These are phyloP conservation scores for Tachysurus vachellii DNA, from an alignment of 2,113 vertebrate species.

Conservation along the genomic window DNA sequence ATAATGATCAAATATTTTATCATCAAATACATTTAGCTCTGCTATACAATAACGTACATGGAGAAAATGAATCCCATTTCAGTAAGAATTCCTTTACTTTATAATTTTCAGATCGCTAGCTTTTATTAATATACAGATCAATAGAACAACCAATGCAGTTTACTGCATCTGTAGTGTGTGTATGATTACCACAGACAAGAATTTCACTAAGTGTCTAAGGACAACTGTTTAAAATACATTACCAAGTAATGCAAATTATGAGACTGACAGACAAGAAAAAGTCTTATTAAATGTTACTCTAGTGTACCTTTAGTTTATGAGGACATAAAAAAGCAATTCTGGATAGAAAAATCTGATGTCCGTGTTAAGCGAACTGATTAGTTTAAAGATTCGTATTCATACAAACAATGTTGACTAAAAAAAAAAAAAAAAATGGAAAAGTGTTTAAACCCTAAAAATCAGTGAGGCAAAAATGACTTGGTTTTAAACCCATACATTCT, in stretches of 20 bases:
- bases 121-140: neutral
- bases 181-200: conserved; percentile 1
- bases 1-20: neutral
- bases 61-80: neutral
- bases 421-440: too few relatives aligned
- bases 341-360: neutral
- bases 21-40: neutral
- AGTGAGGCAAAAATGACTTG: neutral
- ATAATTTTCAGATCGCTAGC: neutral
- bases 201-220: neutral
- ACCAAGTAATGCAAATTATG: neutral
- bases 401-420: neutral
- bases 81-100: neutral
- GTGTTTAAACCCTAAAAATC: neutral
- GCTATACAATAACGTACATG: neutral
- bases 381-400: neutral
- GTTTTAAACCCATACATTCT: too few relatives aligned
- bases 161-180: neutral
- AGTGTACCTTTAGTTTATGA: neutral
- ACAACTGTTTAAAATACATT: neutral
- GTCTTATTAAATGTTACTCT: neutral
- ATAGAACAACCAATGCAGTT: neutral
- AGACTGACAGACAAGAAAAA: neutral
- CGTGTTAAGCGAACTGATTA: neutral
- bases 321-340: neutral